Base-by-base conservation (phyloP, 2,113 vertebrate genomes). In the Sinocyclocheilus grahami region DNA sequence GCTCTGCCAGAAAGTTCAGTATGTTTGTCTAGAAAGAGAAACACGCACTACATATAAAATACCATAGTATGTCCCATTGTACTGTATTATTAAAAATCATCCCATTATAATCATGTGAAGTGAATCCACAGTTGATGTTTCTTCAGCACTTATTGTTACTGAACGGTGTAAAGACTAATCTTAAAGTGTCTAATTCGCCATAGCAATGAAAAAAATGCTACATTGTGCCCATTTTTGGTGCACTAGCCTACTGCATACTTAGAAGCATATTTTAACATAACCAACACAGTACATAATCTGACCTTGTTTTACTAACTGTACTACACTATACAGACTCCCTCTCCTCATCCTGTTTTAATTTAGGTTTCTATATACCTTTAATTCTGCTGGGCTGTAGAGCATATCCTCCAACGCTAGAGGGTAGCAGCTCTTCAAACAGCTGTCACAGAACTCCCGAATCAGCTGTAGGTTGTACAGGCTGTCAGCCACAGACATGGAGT, bases 401-500 rank as follows among this genome's bases (percentile, higher is more conserved):
- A 97, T 89, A 90, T 98, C 97, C 90, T 97, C 97, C 10, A 97
- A 88, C 39, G 94, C 89, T 51, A 98, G 92, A 8, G 94, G 95
- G 89, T 96, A 98, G 92, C 96, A 96, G 6, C 94, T 92, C 67
- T 95, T 95, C 62, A 97, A 91, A 90, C 94, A 96, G 82, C 96
- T 95, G 75, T 96, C 94, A 58, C 96, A 97, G 92, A 98, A 98
- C 46, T 97, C 96, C 24, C 92, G 94, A 81, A 97, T 95, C 60
- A 98, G 93, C 91, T 97, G 97, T 46, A 97, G 92, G 92, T 98
- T 98, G 90, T 96, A 97, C 20, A 97, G 91, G 91, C 94, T 96
- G 92, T 98, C 97, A 1, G 96, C 93, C 87, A 93, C 93, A 0
- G 96, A 96, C 96, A 97, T 96, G 83, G 95, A 93, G 84, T 97